Conservation (phyloP, 2,797 vertebrate genomes). For the Chelon labrosus region DNA sequence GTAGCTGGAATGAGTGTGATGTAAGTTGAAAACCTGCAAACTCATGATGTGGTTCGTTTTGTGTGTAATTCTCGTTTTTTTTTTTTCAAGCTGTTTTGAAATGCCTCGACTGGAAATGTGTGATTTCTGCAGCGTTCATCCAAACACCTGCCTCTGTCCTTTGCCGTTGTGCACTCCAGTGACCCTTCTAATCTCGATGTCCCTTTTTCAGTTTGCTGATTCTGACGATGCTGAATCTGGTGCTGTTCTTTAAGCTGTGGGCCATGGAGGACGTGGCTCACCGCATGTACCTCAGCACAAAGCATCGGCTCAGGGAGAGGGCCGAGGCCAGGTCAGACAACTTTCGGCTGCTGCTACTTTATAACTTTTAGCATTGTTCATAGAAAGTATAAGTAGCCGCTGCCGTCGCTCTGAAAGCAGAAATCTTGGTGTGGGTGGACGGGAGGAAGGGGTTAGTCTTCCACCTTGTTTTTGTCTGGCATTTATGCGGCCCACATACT, state of each 20-base stretch:
- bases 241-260: slow-evolving; percentile 93
- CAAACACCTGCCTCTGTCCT: neutral
- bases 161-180: too few species aligned
- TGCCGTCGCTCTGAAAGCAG: slow-evolving; percentile 20
- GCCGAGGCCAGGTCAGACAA: slow-evolving; percentile 85
- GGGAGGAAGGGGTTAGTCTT: slow-evolving; percentile 7
- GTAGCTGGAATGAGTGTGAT: slow-evolving; percentile 84
- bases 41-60: neutral
- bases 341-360: neutral
- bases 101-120: neutral
- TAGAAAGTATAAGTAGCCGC: neutral
- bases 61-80: neutral
- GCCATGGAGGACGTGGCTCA: slow-evolving; percentile 96
- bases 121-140: neutral
- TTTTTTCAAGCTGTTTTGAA: neutral
- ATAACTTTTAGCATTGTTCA: neutral
- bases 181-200: neutral
- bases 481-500: slow-evolving; percentile 32
- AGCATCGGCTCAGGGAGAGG: slow-evolving; percentile 86
- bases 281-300: slow-evolving; percentile 87
- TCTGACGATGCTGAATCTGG: slow-evolving; percentile 91
- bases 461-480: neutral
- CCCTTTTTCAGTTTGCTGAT: slow-evolving; percentile 88
- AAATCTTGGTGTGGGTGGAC: slow-evolving; percentile 35
- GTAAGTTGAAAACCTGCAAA: slow-evolving; percentile 72